Evolutionary conservation across 2,113 vertebrate species (phyloP), one percentile per base, ranked within the genome.

Genomic region (Suncus etruscus): DNA sequence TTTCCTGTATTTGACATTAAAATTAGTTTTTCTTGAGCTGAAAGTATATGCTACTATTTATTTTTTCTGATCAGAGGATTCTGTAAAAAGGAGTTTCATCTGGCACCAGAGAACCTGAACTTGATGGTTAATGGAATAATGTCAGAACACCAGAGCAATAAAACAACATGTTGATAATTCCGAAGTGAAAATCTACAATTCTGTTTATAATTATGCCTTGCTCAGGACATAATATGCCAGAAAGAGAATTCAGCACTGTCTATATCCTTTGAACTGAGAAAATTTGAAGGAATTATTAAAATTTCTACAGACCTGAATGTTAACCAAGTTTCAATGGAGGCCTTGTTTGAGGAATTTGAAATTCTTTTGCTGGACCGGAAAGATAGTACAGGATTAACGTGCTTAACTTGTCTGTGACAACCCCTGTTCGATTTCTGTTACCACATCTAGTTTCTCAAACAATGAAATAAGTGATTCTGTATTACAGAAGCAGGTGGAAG

Each of bases 301-400:
- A 78, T 77, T 77, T 48, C 12, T 50, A 1, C 66, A 48, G 31
- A 29, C 3, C 11, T 63, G 16, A 74, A 1, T 66, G 87, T 88
- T 93, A 84, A 88, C 31, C 27, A 92, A 74, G 54, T 50, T 61
- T 75, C 45, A 48, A 0, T 78, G 72, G 32, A 90, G 6, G 90
- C 72, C 14, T 76, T 20, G 39, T 54, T 80, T 76, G 31, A 93
- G 79, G 24, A 10, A 24, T 32, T 82, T 75, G 25, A 81, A 87
- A 83, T 70, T 87, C 39, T 39, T 39, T 61, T 72, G 2, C 18
- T 61, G 58, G 58, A 61, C 58, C 58, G 20, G 58, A 20, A 20
- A 61, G 58, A 61, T 61, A 61, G 58, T 61, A 61, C 58, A 61
- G 22, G 58, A 5, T 3, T 15, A 12, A 10, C 11, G 7, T 8